Evolutionary conservation across 2,888 invertebrate species (phyloP), one percentile per base, ranked within the genome.

Genomic region (Lordiphosa andalusiaca): DNA sequence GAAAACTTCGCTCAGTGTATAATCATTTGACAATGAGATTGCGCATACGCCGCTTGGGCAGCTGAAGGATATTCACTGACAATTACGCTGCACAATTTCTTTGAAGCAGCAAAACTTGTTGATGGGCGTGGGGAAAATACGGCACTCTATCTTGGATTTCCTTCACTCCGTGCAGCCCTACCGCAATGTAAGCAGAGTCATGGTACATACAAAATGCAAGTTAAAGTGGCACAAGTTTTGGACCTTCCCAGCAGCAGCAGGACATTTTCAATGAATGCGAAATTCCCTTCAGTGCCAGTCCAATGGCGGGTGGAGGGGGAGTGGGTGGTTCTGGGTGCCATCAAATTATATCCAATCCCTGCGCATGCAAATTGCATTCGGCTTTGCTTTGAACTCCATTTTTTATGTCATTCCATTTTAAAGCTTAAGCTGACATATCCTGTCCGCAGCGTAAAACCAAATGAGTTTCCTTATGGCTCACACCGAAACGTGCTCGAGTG

Each of bases 231-330:
- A 63, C 62, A 59, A 71, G 71, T 59, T 67, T 56, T 69, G 67
- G 59, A 59, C 57, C 37, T 38, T 48, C 19, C 53, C 56, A 39
- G 49, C 49, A 37, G 49, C 49, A 37, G 49, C 69, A 51, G 67
- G 69, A 63, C 81, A 69, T 61, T 80, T 75, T 81, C 71, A 76
- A 67, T 67, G 73, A 76, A 76, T 76, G 66, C 48, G 47, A 66
- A 68, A 66, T 73, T 68, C 56, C 48, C 33, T 21, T 53, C 12
- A 66, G 76, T 62, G 53, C 25, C 48, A 23, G 13, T 47, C 16
- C 19, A 19, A 19, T 2, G 19, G 16, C 16, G 16, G n/a, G n/a
- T 16, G 16, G 2, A 16, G 7, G 33, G 23, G 12, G 23, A 2
- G 35, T 39, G 42, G 30, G 41, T 35, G 53, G 16, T 2, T 1